Evolutionary conservation across 2,888 invertebrate species (phyloP).

Genomic region (Eristalinus sepulchralis): DNA sequence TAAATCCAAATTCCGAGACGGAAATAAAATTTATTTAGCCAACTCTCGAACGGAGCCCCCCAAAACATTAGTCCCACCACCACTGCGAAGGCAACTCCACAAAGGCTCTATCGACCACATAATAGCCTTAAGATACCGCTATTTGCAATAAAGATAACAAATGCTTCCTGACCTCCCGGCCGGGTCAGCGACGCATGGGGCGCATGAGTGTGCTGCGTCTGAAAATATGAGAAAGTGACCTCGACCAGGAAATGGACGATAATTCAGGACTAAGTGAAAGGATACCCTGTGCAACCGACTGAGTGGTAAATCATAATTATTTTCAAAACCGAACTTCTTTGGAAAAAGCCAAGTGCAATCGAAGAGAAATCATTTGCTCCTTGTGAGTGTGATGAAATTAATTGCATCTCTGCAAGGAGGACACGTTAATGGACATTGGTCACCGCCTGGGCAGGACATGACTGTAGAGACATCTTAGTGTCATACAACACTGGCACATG

Average conservation of each 20-base stretch:
- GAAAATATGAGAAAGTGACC: slow-evolving; percentile 13
- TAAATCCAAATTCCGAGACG: slow-evolving; percentile 56
- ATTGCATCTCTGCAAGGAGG: slow-evolving; percentile 46
- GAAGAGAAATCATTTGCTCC: background rate
- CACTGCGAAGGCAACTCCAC: slow-evolving; percentile 4
- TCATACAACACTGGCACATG: slow-evolving; percentile 62
- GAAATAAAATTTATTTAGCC: slow-evolving; percentile 67
- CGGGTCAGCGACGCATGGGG: slow-evolving; percentile 12
- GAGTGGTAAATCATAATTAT: slow-evolving; percentile 61
- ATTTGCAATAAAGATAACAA: slow-evolving; percentile 68
- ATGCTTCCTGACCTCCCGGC: slow-evolving; percentile 55
- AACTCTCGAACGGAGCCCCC: slow-evolving; percentile 53
- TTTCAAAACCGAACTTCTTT: slow-evolving; percentile 1
- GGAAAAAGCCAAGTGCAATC: background rate
- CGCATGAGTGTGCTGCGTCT: slow-evolving; percentile 5
- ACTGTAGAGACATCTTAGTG: slow-evolving; percentile 49
- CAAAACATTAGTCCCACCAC: slow-evolving; percentile 55
- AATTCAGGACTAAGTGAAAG: slow-evolving; percentile 69
- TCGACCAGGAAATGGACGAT: slow-evolving; percentile 66
- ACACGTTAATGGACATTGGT: slow-evolving; percentile 39
- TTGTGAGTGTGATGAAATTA: slow-evolving; percentile 48
- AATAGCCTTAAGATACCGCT: slow-evolving; percentile 61
- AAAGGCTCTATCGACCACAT: slow-evolving; percentile 53
- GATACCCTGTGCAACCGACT: slow-evolving; percentile 48
- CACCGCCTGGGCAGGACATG: slow-evolving; percentile 6